Base-by-base conservation (phyloP, 2,888 invertebrate species). In the Yponomeuta malinellus region DNA sequence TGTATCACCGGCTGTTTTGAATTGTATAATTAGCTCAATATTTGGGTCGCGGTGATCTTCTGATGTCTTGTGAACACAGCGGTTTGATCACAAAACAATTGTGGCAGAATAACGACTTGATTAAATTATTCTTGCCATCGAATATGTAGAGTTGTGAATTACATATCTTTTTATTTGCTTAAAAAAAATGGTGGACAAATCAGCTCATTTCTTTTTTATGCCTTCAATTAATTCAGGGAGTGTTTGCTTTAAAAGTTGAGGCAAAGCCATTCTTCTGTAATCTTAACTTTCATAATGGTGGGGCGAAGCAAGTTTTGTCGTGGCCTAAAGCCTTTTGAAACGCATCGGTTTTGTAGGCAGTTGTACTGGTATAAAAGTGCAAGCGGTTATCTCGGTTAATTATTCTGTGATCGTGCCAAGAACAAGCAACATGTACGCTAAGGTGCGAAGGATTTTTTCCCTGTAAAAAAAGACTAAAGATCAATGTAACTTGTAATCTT, bases 351-450 rank as follows among this genome's bases (percentile, higher is more conserved):
- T 9, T 52, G n/a, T 23, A 52, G 52, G 48, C 15, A 10, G 69
- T 63, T 33, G 10, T 29, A 37, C 63, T 37, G 10, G 37, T 70
- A 70, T 70, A 70, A 70, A 63, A 70, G 70, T 63, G 23, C 37
- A 63, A 33, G 37, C 63, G 9, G 48, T 48, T 63, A 69, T 59
- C 63, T 63, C 10, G 9, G 12, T 8, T 33, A 59, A 68, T 67
- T 71, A 71, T 71, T 68, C 71, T n/a, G 48, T 31, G 63, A 68
- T 68, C 71, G 15, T 63, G 68, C 29, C 12, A 10, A 10, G 23
- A n/a, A 71, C 37, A 23, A 23, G 48, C 67, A 71, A 63, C 68
- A 71, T 71, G 71, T 68, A 48, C 71, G 63, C 71, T 37, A 71
- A 71, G 71, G 71, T 71, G 63, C 33, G 68, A n/a, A 59, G 12